Percentiles rank a stretch among this genome's conserved stretches.
Conservation (phyloP, 2,113 vertebrate genomes). For the Sisor rabdophorus region DNA sequence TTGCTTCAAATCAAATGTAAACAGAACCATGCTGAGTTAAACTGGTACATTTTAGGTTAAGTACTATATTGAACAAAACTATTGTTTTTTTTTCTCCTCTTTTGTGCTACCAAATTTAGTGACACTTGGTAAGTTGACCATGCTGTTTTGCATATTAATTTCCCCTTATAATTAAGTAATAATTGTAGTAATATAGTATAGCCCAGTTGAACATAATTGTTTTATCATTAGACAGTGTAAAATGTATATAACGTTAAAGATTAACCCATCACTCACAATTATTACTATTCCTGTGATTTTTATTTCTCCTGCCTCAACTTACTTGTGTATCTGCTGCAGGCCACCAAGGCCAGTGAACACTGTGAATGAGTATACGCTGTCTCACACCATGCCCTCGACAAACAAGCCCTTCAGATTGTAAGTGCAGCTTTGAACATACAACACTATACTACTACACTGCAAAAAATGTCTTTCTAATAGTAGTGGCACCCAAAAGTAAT, state of each 20-base stretch:
- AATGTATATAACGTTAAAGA: not conserved
- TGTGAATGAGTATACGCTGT: constrained; percentile 89
- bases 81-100: not conserved
- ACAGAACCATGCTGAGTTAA: not conserved
- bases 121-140: constrained; percentile 48
- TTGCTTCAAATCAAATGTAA: not conserved
- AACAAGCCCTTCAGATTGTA: constrained; percentile 96
- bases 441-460: not conserved
- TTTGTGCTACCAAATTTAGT: constrained; percentile 33
- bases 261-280: not conserved
- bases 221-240: not conserved
- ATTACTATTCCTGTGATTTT: not conserved
- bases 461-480: not conserved
- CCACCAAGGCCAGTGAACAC: constrained; percentile 91
- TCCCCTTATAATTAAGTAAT: too few relatives aligned
- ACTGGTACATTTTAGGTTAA: not conserved
- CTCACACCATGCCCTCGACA: constrained; percentile 93
- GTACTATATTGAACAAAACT: not conserved
- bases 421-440: constrained; percentile 59
- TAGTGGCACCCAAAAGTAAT: too few relatives aligned
- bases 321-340: constrained; percentile 67
- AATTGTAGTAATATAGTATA: too few relatives aligned
- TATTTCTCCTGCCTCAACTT: not conserved
- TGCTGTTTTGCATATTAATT: not conserved
- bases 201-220: too few relatives aligned